Conservation (phyloP, 2,113 vertebrate species). For the Steatornis caripensis region DNA sequence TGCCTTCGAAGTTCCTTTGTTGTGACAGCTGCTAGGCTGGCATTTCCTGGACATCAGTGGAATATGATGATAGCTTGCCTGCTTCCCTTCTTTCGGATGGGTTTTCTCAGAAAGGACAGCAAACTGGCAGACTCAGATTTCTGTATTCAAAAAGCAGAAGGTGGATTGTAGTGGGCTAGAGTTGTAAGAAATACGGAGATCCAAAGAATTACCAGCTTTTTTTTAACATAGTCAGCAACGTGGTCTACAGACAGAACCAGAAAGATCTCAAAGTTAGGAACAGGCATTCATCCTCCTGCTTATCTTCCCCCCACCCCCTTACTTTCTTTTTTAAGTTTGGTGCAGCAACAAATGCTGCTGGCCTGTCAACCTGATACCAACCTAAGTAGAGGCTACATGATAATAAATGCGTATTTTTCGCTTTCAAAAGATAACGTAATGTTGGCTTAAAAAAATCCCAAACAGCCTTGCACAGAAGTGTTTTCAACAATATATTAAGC, state of each 20-base stretch:
- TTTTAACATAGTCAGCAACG: neutral
- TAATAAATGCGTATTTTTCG: neutral
- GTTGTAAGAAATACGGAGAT: neutral
- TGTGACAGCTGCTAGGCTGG: slow-evolving; percentile 75
- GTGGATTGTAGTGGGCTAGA: neutral
- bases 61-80: slow-evolving; percentile 60
- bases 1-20: slow-evolving; percentile 70
- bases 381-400: neutral
- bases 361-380: neutral
- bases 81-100: slow-evolving; percentile 64
- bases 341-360: neutral
- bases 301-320: too few relatives aligned
- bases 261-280: neutral
- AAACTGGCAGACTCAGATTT: slow-evolving; percentile 30
- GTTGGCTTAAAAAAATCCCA: neutral
- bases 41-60: slow-evolving; percentile 70
- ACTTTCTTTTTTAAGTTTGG: neutral
- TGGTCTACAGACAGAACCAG: neutral
- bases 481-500: slow-evolving; percentile 35
- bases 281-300: neutral
- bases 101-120: slow-evolving; percentile 47
- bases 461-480: neutral
- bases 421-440: slow-evolving; percentile 15
- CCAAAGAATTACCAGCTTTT: slow-evolving; percentile 29
- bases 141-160: slow-evolving; percentile 27